Conservation (phyloP, 2,888 invertebrate genomes). For the Cylindroiulus punctatus region DNA sequence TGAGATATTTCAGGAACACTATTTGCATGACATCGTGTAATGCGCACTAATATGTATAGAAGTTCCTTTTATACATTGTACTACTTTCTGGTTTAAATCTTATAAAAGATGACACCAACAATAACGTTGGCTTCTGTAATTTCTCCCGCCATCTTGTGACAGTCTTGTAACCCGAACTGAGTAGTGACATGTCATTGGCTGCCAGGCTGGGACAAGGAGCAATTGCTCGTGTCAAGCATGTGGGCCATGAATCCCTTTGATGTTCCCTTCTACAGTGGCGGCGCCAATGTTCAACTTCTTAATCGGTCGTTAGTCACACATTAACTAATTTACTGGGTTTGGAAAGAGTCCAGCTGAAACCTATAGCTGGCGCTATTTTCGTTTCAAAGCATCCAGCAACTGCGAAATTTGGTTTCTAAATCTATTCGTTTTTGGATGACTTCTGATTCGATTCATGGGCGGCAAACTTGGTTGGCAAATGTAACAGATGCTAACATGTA, state of each 20-base stretch:
- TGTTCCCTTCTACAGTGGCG: neutral
- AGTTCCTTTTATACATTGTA: too few species aligned
- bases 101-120: neutral
- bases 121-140: neutral
- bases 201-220: neutral
- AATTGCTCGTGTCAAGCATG: constrained; percentile 35
- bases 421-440: neutral
- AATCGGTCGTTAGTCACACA: constrained; percentile 47
- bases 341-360: constrained; percentile 32
- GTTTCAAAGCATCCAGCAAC: neutral
- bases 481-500: neutral
- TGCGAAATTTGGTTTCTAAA: neutral
- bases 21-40: too few species aligned
- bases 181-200: neutral
- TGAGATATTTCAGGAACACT: too few species aligned
- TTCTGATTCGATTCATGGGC: neutral
- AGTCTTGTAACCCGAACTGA: neutral
- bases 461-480: neutral
- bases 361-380: neutral
- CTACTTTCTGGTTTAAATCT: too few species aligned
- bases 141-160: constrained; percentile 11
- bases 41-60: too few species aligned
- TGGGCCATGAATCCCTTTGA: constrained; percentile 10
- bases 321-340: constrained; percentile 28
- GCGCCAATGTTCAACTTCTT: constrained; percentile 16